Evolutionary conservation across 2,113 vertebrate genomes (phyloP), one percentile per base, ranked within the genome.

Genomic region (Embiotoca jacksoni): DNA sequence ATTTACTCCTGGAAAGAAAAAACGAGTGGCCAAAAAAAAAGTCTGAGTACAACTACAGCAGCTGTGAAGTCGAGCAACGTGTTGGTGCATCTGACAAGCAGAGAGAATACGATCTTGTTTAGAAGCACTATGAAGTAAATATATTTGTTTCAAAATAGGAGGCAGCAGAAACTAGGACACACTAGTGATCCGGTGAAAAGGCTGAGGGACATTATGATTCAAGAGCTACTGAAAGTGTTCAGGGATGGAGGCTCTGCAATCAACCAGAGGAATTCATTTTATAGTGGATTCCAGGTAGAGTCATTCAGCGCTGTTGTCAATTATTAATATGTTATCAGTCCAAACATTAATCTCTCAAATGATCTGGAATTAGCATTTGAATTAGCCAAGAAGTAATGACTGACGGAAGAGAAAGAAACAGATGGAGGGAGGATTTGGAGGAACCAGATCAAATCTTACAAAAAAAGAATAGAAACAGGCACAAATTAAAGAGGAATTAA

Each of bases 261-360:
- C 23, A 23, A 23, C 23, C 23, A 64, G 7, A 75, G 30, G 6
- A 63, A 81, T 72, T 74, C 5, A 55, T 84, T 58, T 50, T n/a
- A 58, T 23, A 30, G n/a, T 57, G 59, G 39, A 63, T 78, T 75
- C 71, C 78, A 84, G 81, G 70, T 79, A 53, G 70, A 23, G 56
- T 44, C 49, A 53, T 44, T 81, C 10, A 23, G 70, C 66, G 23
- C 44, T 1, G 30, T 23, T 23, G 23, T 23, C 71, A 73, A 23
- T 23, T 23, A 23, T 23, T 63, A 89, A 66, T 75, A 66, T 62
- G 76, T 64, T 73, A 82, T 85, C 80, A 67, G 70, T 72, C 58
- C 74, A 70, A 88, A 75, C 66, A 72, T 58, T 33, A 82, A 78
- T 86, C 83, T 88, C 39, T 36, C 59, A 75, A 87, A 89, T 77